These are phyloP conservation scores for Noctua janthe DNA, from an alignment of 2,888 invertebrate species.

Conservation along the genomic window DNA sequence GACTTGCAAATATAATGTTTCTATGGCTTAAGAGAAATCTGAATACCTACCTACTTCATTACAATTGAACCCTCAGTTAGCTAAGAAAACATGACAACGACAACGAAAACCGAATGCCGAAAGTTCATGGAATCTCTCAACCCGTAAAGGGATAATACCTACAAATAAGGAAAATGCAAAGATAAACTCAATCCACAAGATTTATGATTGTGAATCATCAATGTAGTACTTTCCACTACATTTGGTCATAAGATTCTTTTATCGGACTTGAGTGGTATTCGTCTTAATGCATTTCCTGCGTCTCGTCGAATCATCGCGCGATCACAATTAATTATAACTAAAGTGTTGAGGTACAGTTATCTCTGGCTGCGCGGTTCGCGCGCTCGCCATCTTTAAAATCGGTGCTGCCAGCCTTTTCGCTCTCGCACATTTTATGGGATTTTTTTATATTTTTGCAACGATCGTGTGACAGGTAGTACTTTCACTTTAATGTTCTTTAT, in stretches of 20 bases:
- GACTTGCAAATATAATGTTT: not conserved
- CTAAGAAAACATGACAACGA: not conserved
- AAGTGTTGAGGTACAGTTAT: slow-evolving; percentile 59
- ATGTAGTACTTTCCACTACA: not conserved
- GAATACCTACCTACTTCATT: not conserved
- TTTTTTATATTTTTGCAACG: slow-evolving; percentile 52
- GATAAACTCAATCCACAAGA: slow-evolving; percentile 5
- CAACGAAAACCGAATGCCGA: not conserved
- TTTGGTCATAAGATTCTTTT: slow-evolving; percentile 28
- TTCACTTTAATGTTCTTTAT: slow-evolving; percentile 63
- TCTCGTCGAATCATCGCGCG: slow-evolving; percentile 51
- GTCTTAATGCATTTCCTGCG: slow-evolving; percentile 62
- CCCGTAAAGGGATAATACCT: not conserved
- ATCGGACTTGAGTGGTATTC: slow-evolving; percentile 28
- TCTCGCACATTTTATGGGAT: slow-evolving; percentile 66
- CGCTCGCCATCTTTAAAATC: slow-evolving; percentile 35
- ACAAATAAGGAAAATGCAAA: slow-evolving; percentile 29
- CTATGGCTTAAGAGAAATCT: not conserved
- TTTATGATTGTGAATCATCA: slow-evolving; percentile 19
- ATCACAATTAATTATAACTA: slow-evolving; percentile 49
- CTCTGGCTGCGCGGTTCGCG: slow-evolving; percentile 55
- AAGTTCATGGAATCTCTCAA: not conserved
- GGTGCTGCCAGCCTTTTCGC: slow-evolving; percentile 58
- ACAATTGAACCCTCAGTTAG: not conserved
- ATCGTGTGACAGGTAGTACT: slow-evolving; percentile 62